phyloP scores from a whole-genome alignment of 2,113 vertebrate species.

The Mionectes macconnelli region DNA sequence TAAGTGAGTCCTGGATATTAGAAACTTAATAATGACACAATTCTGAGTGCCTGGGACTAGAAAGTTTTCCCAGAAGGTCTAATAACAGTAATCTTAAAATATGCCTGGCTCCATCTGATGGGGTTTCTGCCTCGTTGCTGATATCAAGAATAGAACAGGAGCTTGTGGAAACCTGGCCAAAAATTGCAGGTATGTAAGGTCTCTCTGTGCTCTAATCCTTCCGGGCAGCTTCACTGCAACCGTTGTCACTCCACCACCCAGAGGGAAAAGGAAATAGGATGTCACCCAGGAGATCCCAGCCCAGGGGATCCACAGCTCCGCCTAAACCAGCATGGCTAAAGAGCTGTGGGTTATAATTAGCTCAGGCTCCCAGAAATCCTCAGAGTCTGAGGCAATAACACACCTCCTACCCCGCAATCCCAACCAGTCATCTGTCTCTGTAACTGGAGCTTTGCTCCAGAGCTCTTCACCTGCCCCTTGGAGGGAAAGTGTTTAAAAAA shows the following conservation, averaged over 20 bases:
- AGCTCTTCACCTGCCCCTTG: neutral
- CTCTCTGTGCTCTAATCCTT: neutral
- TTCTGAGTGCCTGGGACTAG: neutral
- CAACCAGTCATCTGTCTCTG: neutral
- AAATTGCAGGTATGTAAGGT: neutral
- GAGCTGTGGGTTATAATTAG: neutral
- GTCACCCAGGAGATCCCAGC: neutral
- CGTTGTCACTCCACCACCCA: accelerated
- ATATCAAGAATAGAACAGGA: neutral
- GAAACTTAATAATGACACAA: neutral
- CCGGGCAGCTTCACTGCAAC: neutral
- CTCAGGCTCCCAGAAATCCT: neutral
- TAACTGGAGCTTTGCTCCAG: neutral
- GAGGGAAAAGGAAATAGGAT: neutral
- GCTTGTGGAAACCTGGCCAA: neutral
- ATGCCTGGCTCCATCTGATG: neutral
- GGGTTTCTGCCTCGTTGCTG: neutral
- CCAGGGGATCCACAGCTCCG: neutral
- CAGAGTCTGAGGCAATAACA: neutral
- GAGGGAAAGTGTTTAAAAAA: neutral
- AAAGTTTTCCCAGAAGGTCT: neutral
- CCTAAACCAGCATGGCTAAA: neutral
- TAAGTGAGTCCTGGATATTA: neutral
- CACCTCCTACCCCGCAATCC: neutral
- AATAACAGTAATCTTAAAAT: neutral